Percentiles rank a stretch among this genome's conserved stretches.
Conservation (phyloP, 1,140 invertebrate genomes). For the Brachionus calyciflorus region DNA sequence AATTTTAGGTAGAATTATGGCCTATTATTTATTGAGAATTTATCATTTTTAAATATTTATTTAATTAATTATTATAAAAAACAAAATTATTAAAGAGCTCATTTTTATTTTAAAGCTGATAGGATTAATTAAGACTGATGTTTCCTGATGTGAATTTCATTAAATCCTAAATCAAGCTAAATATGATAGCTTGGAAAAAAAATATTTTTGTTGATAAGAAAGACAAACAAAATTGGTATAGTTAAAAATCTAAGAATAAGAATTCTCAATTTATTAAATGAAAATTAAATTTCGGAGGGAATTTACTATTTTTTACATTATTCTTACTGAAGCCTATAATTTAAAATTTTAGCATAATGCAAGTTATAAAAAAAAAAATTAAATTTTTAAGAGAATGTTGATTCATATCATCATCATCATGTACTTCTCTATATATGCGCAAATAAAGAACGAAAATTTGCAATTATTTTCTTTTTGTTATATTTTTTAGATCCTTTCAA, state of each 20-base stretch:
- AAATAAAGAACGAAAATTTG: neutral
- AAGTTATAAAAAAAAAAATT: neutral
- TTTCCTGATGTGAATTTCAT: too few species aligned
- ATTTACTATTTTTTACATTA: neutral
- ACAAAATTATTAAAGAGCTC: too few species aligned
- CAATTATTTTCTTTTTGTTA: too few species aligned
- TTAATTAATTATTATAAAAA: too few species aligned
- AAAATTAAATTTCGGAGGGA: constrained; percentile 10
- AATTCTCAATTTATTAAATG: neutral
- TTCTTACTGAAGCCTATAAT: neutral
- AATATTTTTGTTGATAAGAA: neutral
- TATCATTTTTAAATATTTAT: too few species aligned
- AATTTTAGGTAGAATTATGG: too few species aligned
- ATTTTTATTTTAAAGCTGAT: too few species aligned
- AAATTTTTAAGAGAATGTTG: neutral
- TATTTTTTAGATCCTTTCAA: too few species aligned
- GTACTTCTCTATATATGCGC: neutral
- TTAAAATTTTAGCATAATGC: neutral
- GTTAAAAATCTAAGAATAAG: constrained; percentile 12
- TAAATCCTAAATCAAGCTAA: neutral
- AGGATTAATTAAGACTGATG: neutral
- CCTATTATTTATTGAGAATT: too few species aligned
- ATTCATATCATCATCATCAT: neutral
- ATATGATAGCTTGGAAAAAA: neutral
- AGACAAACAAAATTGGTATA: constrained; percentile 21